Evolutionary conservation across 2,888 invertebrate genomes (phyloP), one percentile per base, ranked within the genome.

Genomic region (Calameuta pallipes): DNA sequence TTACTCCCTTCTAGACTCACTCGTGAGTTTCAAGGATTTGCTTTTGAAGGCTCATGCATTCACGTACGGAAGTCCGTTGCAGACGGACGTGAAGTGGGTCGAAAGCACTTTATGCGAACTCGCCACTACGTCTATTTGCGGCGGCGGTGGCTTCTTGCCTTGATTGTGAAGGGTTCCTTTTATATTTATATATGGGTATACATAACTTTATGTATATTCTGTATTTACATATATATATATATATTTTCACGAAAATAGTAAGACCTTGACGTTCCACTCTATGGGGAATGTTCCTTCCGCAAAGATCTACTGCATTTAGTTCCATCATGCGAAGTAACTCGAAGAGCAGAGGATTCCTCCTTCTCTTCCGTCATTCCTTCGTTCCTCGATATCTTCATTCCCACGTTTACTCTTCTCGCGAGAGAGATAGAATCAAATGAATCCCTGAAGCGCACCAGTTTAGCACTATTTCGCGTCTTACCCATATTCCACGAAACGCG

Each of bases 11-110:
- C 56, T 23, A 56, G 56, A 56, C 2, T 71, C 23, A 31, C 71
- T 33, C 71, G 71, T 33, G 71, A 71, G 71, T 71, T 34, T 33
- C 31, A 11, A 35, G 71, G 71, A 33, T 71, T 33, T 34, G 34
- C 71, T 71, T 71, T 30, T 71, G 71, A 35, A 71, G 71, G 30
- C 71, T 23, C 35, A 33, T 71, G 71, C 31, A 71, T 71, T 34
- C 31, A 71, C 71, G 71, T 71, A 35, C 30, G 71, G 33, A 35
- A 71, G 71, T 33, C 31, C 35, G 56, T 56, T 56, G 34, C 71
- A 35, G 71, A 71, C 11, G 71, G 34, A 71, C 31, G 71, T 33
- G 34, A 71, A 71, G 71, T 71, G 71, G 71, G 71, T 71, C 71
- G 23, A 71, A 71, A 71, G 71, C 71, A 33, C 35, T 56, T 56